Conservation (phyloP, 2,888 invertebrate species). For the Drosophila niveifrons region DNA sequence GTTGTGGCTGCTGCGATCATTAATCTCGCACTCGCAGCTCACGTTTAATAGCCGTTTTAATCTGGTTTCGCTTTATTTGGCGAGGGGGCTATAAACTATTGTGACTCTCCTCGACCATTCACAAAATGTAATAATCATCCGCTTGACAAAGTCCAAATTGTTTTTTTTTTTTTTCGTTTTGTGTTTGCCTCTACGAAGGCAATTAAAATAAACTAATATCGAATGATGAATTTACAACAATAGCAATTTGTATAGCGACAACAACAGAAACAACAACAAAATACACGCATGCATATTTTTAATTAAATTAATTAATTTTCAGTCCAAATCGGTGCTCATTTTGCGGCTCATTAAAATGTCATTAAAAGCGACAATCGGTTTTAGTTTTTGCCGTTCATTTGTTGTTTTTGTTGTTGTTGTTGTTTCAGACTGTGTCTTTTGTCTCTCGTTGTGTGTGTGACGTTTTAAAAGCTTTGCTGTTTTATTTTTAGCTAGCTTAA, state of each 20-base stretch:
- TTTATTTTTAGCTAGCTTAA: slow-evolving; percentile 8
- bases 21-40: slow-evolving; percentile 30
- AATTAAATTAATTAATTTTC: slow-evolving; percentile 71
- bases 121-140: slow-evolving; percentile 32
- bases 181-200: slow-evolving; percentile 15
- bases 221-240: slow-evolving; percentile 42
- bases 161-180: slow-evolving; percentile 22
- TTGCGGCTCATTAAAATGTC: slow-evolving; percentile 76
- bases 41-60: slow-evolving; percentile 37
- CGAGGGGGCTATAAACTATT: slow-evolving; percentile 17
- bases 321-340: slow-evolving; percentile 61
- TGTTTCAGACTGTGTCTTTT: slow-evolving; percentile 7
- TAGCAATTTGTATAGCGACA: slow-evolving; percentile 4
- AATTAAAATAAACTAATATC: slow-evolving; percentile 62
- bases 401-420: background rate
- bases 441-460: slow-evolving; percentile 1
- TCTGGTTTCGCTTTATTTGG: slow-evolving; percentile 43
- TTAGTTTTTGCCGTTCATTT: slow-evolving; percentile 26
- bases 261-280: background rate
- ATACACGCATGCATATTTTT: slow-evolving; percentile 35
- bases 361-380: slow-evolving; percentile 63
- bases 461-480: slow-evolving; percentile 15
- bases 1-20: slow-evolving; percentile 31
- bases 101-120: slow-evolving; percentile 7
- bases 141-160: slow-evolving; percentile 26